These are phyloP conservation scores for Epinotia ramella DNA, from an alignment of 2,888 invertebrate species.

Conservation along the genomic window DNA sequence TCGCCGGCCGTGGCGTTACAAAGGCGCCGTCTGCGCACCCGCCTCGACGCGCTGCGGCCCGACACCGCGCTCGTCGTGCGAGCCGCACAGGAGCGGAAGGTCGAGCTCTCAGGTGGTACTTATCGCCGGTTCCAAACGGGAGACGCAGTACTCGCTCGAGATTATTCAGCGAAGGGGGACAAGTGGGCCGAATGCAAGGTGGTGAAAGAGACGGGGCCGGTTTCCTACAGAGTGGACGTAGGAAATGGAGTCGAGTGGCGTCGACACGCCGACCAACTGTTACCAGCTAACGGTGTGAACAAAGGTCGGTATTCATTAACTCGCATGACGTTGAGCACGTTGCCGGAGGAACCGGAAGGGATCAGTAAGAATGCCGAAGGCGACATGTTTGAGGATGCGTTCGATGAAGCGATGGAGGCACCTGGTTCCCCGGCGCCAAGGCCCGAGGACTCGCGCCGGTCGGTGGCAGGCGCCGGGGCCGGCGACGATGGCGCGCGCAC, in stretches of 20 bases:
- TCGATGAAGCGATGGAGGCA: not conserved
- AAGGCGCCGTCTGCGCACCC: conserved; percentile 29
- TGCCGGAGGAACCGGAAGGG: not conserved
- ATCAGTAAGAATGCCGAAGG: conserved; percentile 5
- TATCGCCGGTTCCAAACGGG: not conserved
- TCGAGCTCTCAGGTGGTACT: not conserved
- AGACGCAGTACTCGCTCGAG: conserved; percentile 29
- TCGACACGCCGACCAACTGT: conserved; percentile 28
- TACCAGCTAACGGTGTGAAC: not conserved
- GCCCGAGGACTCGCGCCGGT: not conserved
- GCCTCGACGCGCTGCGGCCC: conserved; percentile 27
- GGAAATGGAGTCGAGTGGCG: conserved; percentile 12
- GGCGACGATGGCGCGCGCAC: not conserved
- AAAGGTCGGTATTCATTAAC: conserved; percentile 18
- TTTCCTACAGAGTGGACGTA: conserved; percentile 7
- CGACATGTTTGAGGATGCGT: conserved; percentile 24
- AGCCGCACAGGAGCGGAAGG: not conserved
- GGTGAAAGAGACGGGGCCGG: conserved; percentile 17
- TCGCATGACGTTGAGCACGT: not conserved
- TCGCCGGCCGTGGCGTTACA: conserved; percentile 47
- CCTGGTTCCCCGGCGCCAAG: too few species aligned
- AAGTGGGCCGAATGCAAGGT: conserved; percentile 31
- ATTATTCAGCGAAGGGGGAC: conserved; percentile 11
- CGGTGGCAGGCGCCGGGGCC: not conserved
- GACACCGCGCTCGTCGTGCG: conserved; percentile 2